Evolutionary conservation across 2,888 invertebrate species (phyloP).

Genomic region (Lithophane socia): DNA sequence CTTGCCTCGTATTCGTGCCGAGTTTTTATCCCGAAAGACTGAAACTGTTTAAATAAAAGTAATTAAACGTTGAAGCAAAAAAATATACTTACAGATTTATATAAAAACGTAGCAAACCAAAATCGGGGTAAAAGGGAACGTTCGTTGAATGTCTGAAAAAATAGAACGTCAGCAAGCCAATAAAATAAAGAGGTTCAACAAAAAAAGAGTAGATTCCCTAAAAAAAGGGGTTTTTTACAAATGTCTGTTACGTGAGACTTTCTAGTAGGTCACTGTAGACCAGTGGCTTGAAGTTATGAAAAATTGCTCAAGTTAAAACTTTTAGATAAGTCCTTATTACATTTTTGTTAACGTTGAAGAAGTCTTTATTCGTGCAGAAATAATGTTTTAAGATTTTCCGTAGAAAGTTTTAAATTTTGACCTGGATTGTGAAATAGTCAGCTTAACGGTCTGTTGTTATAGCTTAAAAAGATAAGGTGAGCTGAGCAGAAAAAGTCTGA

Average conservation of each 20-base stretch:
- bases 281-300: conserved; percentile 80
- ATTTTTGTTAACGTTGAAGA: conserved; percentile 66
- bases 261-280: conserved; percentile 71
- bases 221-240: conserved; percentile 74
- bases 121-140: conserved; percentile 51
- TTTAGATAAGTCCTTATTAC: conserved; percentile 80
- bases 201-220: conserved; percentile 70
- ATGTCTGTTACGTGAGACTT: conserved; percentile 76
- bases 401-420: conserved; percentile 47
- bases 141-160: conserved; percentile 64
- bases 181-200: conserved; percentile 69
- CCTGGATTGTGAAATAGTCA: conserved; percentile 38
- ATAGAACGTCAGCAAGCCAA: conserved; percentile 69
- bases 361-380: conserved; percentile 67
- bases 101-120: conserved; percentile 28
- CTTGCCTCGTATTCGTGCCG: not conserved
- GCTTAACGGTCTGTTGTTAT: conserved; percentile 17
- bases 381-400: conserved; percentile 70
- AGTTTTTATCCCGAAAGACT: conserved; percentile 25
- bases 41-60: conserved; percentile 28
- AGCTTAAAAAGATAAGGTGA: conserved; percentile 17
- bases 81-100: conserved; percentile 2
- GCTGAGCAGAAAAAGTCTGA: not conserved
- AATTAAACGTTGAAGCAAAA: conserved; percentile 48
- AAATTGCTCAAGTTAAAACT: conserved; percentile 81